Base-by-base conservation (phyloP, 92 coral and sea anemone genomes). In the Bergia sp. region DNA sequence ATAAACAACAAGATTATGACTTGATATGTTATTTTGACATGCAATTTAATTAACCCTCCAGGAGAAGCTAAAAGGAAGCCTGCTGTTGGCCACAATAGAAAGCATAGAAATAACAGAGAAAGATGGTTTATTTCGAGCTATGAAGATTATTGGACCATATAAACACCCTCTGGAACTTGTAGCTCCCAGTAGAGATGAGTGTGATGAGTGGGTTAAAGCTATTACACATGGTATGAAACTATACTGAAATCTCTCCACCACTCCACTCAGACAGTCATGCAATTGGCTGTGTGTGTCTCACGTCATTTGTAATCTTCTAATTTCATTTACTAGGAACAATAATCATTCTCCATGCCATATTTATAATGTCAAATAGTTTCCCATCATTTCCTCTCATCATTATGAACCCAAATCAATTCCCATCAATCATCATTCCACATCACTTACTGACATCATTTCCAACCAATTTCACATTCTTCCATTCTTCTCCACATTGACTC, bases 11-110 rank as follows among this genome's bases (percentile, higher is more conserved):
- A 29, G 29, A 29, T 29, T 29, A 29, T 29, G 29, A 29, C 29
- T 29, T 29, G 29, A 29, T 29, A 23, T 29, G 29, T 69, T 69
- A 69, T n/a, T 69, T 12, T 47, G 53, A 47, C 9, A 47, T 8
- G 7, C 29, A 29, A 29, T 29, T 29, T 29, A 29, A 29, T 29
- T 29, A 29, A 29, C 72, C 7, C 73, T 40, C 40, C 77, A 95
- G 98, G 98, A 93, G 43, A 95, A 93, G 85, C 89, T 93, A 45
- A 95, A 93, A 82, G 93, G 98, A 41, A 95, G 98, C 74, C 80
- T 95, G n/a, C 98, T 94, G 2, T 77, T 95, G 61, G 94, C 93
- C 71, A 94, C 94, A 39, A 84, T 95, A 76, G 95, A 95, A 44
- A 67, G 66, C 65, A 88, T 95, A 16, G 92, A 82, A 39, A 82